Base-by-base conservation (phyloP, 2,797 vertebrate species). In the Glyptemys insculpta region DNA sequence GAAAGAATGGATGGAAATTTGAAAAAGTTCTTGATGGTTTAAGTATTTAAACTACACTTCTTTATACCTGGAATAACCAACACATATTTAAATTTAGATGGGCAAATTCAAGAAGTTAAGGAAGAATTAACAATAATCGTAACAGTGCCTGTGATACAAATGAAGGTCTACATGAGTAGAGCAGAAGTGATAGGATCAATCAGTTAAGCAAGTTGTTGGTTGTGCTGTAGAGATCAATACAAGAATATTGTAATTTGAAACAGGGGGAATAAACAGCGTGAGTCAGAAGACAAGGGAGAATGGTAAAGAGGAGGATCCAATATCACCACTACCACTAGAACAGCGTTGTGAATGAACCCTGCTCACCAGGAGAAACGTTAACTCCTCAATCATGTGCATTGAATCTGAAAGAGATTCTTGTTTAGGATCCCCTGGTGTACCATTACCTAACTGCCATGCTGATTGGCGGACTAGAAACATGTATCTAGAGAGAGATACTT, bases 1-100 rank as follows among this genome's bases (percentile, higher is more conserved):
- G 84, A 81, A 57, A 87, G 81, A 27, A 68, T 93, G 85, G 87
- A 76, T 86, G 85, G 81, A 83, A 83, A 83, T 85, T 93, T 72
- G 68, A 41, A 72, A 72, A 23, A 72, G 21, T 72, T 72, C 21
- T 11, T 72, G 10, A 12, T 72, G 21, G 37, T 41, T 72, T 72
- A 65, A n/a, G 16, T 65, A 65, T 72, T 72, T 41, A 72, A 62
- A 41, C n/a, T 25, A 41, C 37, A 21, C 65, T 72, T 37, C 65
- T 68, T 72, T 72, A 41, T 72, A 37, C 19, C n/a, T 72, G 37
- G n/a, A 41, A 72, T 72, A 23, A 23, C 65, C n/a, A 72, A 41
- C 37, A 72, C 65, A 41, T 5, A 41, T 72, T 72, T 19, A 72
- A 72, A 41, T 72, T 41, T 72, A 72, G 37, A 41, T 72, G 19